These are phyloP conservation scores for Erithacus rubecula DNA, from an alignment of 2,797 vertebrate species.

Conservation along the genomic window DNA sequence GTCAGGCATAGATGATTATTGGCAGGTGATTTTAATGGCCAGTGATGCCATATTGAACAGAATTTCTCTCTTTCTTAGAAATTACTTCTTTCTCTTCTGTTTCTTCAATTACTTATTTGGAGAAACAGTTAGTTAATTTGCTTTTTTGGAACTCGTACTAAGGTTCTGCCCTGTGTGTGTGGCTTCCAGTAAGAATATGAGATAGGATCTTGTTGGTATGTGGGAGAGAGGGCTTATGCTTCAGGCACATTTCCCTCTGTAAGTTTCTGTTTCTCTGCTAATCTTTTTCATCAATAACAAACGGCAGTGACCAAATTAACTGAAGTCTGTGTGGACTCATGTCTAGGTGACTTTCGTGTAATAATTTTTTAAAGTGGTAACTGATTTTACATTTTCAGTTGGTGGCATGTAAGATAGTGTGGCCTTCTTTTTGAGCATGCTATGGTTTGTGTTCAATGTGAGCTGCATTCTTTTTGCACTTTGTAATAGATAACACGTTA, in stretches of 20 bases:
- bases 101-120: not conserved
- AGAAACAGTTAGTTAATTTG: not conserved
- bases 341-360: not conserved
- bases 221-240: not conserved
- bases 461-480: constrained; percentile 17
- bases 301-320: not conserved
- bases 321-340: not conserved
- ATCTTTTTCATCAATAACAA: not conserved
- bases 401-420: not conserved
- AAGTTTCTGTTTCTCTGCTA: not conserved
- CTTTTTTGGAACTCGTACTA: not conserved
- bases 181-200: not conserved
- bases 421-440: not conserved
- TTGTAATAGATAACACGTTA: not conserved
- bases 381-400: not conserved
- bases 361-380: not conserved
- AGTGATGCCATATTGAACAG: not conserved
- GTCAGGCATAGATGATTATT: not conserved
- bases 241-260: not conserved
- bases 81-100: not conserved
- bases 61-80: not conserved
- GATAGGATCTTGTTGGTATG: not conserved
- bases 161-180: not conserved
- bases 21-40: not conserved
- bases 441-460: not conserved